Evolutionary conservation across 2,113 vertebrate species (phyloP).

Genomic region (Coreoperca whiteheadi): DNA sequence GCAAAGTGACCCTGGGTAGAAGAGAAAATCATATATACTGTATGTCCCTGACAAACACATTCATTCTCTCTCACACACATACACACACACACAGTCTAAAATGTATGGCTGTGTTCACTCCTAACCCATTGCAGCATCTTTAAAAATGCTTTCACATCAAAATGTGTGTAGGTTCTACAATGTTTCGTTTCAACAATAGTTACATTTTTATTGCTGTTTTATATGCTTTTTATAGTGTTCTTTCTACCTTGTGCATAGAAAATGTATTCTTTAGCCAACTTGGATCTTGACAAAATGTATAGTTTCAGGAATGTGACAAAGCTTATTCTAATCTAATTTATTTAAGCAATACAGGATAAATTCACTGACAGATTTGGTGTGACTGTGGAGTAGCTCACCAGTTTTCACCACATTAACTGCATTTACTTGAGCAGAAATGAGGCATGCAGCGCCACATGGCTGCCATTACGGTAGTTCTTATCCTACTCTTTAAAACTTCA

Average conservation of each 20-base stretch:
- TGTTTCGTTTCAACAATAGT: background rate
- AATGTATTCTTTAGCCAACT: background rate
- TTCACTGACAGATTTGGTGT: background rate
- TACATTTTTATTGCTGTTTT: background rate
- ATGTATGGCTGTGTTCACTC: background rate
- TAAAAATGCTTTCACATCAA: background rate
- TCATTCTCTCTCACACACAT: background rate
- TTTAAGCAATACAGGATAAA: background rate
- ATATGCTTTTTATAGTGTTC: background rate
- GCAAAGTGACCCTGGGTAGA: slow-evolving; percentile 71
- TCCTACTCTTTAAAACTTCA: background rate
- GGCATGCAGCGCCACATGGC: background rate
- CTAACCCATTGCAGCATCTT: background rate
- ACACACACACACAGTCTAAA: slow-evolving; percentile 11
- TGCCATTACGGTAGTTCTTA: background rate
- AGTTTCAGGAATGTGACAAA: background rate
- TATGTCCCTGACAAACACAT: slow-evolving; percentile 41
- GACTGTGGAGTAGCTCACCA: background rate
- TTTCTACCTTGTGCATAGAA: background rate
- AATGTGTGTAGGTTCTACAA: background rate
- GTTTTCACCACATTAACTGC: background rate
- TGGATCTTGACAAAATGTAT: background rate
- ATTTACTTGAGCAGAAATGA: background rate
- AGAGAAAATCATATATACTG: background rate
- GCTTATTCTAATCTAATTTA: background rate